Evolutionary conservation across 1,140 invertebrate genomes (phyloP).

Genomic region (Drosophila orena): DNA sequence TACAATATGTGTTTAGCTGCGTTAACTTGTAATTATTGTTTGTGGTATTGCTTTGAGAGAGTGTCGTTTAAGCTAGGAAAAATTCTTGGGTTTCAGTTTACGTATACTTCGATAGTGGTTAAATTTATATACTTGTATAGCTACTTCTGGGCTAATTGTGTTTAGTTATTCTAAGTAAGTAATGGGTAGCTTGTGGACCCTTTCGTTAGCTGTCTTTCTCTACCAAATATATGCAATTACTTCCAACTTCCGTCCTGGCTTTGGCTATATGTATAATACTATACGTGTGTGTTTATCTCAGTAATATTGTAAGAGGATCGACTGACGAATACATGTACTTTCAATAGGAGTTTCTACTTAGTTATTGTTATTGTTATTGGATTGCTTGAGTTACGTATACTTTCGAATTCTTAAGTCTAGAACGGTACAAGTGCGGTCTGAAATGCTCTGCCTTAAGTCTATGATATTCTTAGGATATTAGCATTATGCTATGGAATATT

Average conservation of each 20-base stretch:
- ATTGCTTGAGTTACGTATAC: conserved; percentile 53
- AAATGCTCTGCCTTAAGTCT: conserved; percentile 78
- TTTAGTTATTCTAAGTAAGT: conserved; percentile 7
- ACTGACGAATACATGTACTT: not conserved
- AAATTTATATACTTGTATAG: not conserved
- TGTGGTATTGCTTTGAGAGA: conserved; percentile 62
- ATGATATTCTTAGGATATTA: conserved; percentile 19
- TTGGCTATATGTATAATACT: conserved; percentile 16
- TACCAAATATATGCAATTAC: conserved; percentile 21
- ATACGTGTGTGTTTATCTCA: not conserved
- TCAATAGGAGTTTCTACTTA: conserved; percentile 6
- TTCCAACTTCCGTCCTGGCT: conserved; percentile 20
- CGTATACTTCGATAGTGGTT: conserved; percentile 62
- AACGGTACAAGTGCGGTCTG: conserved; percentile 70
- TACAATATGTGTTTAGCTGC: conserved; percentile 42
- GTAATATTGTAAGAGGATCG: not conserved
- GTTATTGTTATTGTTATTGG: conserved; percentile 32
- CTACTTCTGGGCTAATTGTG: conserved; percentile 15
- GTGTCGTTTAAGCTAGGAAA: conserved; percentile 19
- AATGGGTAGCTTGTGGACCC: conserved; percentile 32
- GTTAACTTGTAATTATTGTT: conserved; percentile 62
- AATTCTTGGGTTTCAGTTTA: conserved; percentile 71
- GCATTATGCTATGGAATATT: conserved; percentile 9
- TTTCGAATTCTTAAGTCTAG: conserved; percentile 37
- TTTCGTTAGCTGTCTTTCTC: conserved; percentile 29